phyloP scores from a whole-genome alignment of 1,140 invertebrate genomes.

The Zaprionus gabonicus region DNA sequence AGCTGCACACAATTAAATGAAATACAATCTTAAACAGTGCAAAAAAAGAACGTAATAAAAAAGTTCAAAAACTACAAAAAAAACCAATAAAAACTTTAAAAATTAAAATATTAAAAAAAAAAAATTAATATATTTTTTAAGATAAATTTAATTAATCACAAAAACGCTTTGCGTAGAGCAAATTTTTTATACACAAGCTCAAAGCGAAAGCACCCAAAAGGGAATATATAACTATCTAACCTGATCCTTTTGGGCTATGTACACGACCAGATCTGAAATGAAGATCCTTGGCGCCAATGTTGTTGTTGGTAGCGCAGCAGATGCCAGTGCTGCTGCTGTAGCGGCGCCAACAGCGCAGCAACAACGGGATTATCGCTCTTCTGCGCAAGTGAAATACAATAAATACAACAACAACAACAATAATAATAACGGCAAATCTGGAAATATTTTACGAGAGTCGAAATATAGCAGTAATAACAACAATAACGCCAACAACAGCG shows the following conservation, averaged over 20 bases:
- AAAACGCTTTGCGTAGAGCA: conserved; percentile 24
- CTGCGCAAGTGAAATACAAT: conserved; percentile 52
- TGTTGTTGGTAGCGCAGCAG: conserved; percentile 28
- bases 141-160: conserved; percentile 32
- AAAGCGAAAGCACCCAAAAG: conserved; percentile 21
- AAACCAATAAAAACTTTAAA: conserved; percentile 31
- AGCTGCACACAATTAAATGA: conserved; percentile 25
- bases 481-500: conserved; percentile 29
- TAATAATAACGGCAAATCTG: conserved; percentile 27
- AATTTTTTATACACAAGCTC: conserved; percentile 51
- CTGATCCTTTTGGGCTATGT: conserved; percentile 46
- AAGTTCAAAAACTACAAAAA: conserved; percentile 17
- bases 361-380: conserved; percentile 40
- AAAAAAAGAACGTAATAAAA: conserved; percentile 23
- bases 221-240: neutral
- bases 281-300: conserved; percentile 66
- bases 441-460: conserved; percentile 55
- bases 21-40: conserved; percentile 29
- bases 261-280: conserved; percentile 53
- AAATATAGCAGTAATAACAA: conserved; percentile 43
- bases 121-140: conserved; percentile 30
- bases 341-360: conserved; percentile 29
- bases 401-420: conserved; percentile 63
- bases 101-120: conserved; percentile 45
- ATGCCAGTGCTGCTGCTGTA: conserved; percentile 21